Percentiles rank a stretch among this genome's conserved stretches.
Conservation (phyloP, 2,113 vertebrate genomes). For the Maccullochella peelii region DNA sequence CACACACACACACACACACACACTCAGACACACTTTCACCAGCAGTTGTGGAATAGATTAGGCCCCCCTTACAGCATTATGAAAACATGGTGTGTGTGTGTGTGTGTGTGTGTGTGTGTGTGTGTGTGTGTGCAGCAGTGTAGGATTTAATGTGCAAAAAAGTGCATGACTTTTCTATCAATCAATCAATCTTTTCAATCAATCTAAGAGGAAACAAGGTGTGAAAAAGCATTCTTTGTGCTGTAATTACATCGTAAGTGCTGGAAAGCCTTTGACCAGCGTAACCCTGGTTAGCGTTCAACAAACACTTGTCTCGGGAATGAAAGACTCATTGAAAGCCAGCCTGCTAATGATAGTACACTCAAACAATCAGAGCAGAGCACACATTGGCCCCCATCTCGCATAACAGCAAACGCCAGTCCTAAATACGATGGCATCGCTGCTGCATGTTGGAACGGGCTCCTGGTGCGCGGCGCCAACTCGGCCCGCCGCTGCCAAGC, state of each 20-base stretch:
- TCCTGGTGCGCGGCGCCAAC: slow-evolving; percentile 63
- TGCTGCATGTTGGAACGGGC: slow-evolving; percentile 66
- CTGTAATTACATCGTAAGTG: slow-evolving; percentile 38
- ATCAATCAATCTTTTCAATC: not conserved
- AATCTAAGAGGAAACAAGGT: slow-evolving; percentile 9
- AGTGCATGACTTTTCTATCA: too few relatives aligned
- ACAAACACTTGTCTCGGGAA: slow-evolving; percentile 55
- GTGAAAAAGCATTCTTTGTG: not conserved
- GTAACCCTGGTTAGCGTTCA: slow-evolving; percentile 48
- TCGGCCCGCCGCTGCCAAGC: slow-evolving; percentile 70
- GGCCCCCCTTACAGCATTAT: slow-evolving; percentile 32
- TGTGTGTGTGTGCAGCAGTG: not conserved
- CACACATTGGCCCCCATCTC: slow-evolving; percentile 67
- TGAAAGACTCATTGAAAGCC: slow-evolving; percentile 62
- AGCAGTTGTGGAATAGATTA: slow-evolving; percentile 51
- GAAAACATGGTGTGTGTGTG: slow-evolving; percentile 6
- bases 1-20: slow-evolving; percentile 8
- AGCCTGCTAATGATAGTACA: slow-evolving; percentile 69
- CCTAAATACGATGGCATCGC: slow-evolving; percentile 74
- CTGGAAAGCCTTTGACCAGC: slow-evolving; percentile 41
- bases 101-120: slow-evolving; percentile 12
- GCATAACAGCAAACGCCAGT: slow-evolving; percentile 59
- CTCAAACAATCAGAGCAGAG: slow-evolving; percentile 71
- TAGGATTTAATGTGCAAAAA: slow-evolving; percentile 5
- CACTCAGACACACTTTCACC: not conserved